Base-by-base conservation (phyloP, 2,113 vertebrate species). In the Charina bottae region DNA sequence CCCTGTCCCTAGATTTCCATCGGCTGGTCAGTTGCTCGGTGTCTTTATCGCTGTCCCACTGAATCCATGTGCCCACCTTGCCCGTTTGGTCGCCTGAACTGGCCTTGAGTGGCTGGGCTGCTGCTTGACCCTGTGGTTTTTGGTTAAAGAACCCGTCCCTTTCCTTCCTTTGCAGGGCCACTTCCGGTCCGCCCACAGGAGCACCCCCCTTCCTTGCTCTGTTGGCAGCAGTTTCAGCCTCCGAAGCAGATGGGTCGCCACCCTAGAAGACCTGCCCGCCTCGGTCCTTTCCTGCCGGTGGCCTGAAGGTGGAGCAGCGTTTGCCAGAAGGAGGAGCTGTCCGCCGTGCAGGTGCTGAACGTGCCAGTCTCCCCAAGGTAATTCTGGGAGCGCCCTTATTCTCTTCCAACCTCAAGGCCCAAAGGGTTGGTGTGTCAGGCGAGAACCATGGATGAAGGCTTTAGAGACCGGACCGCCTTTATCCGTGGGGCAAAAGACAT, bases 401-500 rank as follows among this genome's bases (percentile, higher is more conserved):
- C 24, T 13, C 24, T 9, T 21, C 3, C 26, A 19, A n/a, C 54
- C 26, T 46, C 55, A 0, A 53, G 28, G 23, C 26, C 72, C 8
- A 24, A 84, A 15, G 60, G 19, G 1, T 2, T 46, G 23, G 49
- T 12, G 0, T 1, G 54, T 23, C 0, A 4, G 12, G 15, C 4
- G 90, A 2, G 60, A 78, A 33, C 96, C 94, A 99, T 99, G 99
- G 99, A 99, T 0, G 99, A 99, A 91, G 98, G 97, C 64, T 99
- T 98, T 97, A 97, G 98, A 93, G 99, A 99, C 95, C 98, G 99
- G 93, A 97, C 98, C 2, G 99, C 99, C n/a, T 99, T 99, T 96
- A 98, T 99, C 96, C 98, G 98, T 0, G 99, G 99, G 0, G 99
- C 99, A 92, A 99, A 99, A 94, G 99, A 99, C 98, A 99, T 99